Evolutionary conservation across 2,797 vertebrate species (phyloP).

Genomic region (Siniperca obscura): DNA sequence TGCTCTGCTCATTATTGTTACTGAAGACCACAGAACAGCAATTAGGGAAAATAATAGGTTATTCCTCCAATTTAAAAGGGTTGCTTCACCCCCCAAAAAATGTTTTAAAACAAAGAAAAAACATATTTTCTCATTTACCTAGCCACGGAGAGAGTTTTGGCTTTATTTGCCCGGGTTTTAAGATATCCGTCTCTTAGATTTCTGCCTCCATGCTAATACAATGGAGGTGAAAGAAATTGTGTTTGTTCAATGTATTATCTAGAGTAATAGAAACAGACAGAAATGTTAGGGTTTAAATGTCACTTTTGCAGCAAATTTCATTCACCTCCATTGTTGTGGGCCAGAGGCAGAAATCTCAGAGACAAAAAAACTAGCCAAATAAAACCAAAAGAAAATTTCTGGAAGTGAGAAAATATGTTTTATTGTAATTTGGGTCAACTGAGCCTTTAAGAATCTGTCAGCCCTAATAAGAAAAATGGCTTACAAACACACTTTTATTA

Average conservation of each 20-base stretch:
- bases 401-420: conserved; percentile 3
- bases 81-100: neutral
- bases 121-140: neutral
- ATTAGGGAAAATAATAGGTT: conserved; percentile 43
- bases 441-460: neutral
- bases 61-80: conserved; percentile 25
- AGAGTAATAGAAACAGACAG: neutral
- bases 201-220: neutral
- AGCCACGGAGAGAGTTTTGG: neutral
- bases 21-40: conserved; percentile 28
- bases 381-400: neutral
- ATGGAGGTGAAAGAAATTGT: neutral
- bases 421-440: neutral
- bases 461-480: neutral
- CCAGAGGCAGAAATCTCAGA: neutral
- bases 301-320: neutral
- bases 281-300: neutral
- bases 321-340: neutral
- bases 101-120: neutral
- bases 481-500: conserved; percentile 26
- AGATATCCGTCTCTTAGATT: neutral
- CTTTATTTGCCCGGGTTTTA: neutral
- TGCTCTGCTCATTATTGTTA: conserved; percentile 49
- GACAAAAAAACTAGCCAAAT: neutral
- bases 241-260: neutral